Percentiles rank a stretch among this genome's conserved stretches.
Conservation (phyloP, 2,113 vertebrate species). For the Atrichornis clamosus region DNA sequence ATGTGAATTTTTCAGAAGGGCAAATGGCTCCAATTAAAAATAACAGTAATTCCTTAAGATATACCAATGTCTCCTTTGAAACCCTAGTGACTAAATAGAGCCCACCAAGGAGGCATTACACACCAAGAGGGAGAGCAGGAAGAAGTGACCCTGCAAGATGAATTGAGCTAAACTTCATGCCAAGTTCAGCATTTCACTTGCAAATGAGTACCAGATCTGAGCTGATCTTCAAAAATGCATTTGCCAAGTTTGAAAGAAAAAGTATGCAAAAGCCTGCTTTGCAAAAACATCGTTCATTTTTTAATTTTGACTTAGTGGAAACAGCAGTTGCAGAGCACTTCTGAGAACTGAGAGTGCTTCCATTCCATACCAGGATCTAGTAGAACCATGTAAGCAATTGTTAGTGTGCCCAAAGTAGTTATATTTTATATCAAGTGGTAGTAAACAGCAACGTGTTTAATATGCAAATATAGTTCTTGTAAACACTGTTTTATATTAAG, state of each 20-base stretch:
- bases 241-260: not conserved
- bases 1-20: not conserved
- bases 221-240: not conserved
- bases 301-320: not conserved
- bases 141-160: not conserved
- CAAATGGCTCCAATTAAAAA: slow-evolving; percentile 52
- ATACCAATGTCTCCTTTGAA: not conserved
- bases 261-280: not conserved
- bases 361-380: not conserved
- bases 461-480: not conserved
- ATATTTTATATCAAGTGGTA: not conserved
- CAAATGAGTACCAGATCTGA: slow-evolving; percentile 24
- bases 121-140: not conserved
- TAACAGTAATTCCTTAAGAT: slow-evolving; percentile 16
- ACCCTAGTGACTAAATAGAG: not conserved
- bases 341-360: not conserved
- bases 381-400: not conserved
- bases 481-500: not conserved
- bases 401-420: not conserved
- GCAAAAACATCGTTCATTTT: not conserved
- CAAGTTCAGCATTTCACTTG: slow-evolving; percentile 24
- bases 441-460: not conserved
- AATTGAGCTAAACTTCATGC: not conserved
- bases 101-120: not conserved
- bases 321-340: not conserved